Conservation (phyloP, 2,113 vertebrate species). For the Parotia lawesii region DNA sequence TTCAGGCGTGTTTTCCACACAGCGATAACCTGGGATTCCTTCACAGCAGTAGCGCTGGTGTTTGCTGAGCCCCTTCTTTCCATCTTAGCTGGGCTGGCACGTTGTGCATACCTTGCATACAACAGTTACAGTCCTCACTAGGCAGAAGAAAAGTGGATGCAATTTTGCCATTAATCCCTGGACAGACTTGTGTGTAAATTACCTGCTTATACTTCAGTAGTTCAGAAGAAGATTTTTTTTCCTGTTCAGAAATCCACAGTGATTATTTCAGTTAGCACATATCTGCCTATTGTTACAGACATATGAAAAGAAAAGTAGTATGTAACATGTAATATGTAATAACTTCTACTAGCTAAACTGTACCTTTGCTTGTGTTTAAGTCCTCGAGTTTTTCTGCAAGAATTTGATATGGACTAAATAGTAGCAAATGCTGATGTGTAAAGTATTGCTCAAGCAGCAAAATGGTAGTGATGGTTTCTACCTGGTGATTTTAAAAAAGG, state of each 20-base stretch:
- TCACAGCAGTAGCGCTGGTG: not conserved
- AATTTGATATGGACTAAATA: not conserved
- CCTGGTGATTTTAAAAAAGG: not conserved
- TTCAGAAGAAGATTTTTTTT: not conserved
- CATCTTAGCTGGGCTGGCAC: not conserved
- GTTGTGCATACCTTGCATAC: not conserved
- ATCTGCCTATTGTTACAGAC: not conserved
- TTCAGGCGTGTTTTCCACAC: not conserved
- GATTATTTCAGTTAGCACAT: not conserved
- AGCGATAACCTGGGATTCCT: not conserved
- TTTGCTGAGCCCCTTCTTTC: not conserved
- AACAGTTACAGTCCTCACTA: not conserved
- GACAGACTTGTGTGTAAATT: not conserved
- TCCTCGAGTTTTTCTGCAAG: not conserved
- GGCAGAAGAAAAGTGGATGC: not conserved
- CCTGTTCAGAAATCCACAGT: not conserved
- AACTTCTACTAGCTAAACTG: not conserved
- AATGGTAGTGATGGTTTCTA: conserved; percentile 22
- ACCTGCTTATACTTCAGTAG: not conserved
- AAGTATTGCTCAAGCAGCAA: not conserved
- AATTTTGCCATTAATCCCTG: not conserved
- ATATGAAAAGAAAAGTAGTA: not conserved
- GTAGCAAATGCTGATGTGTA: not conserved
- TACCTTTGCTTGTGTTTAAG: not conserved
- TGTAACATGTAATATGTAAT: too few relatives aligned